These are phyloP conservation scores for Galeruca laticollis DNA, from an alignment of 2,888 invertebrate species.

Conservation along the genomic window DNA sequence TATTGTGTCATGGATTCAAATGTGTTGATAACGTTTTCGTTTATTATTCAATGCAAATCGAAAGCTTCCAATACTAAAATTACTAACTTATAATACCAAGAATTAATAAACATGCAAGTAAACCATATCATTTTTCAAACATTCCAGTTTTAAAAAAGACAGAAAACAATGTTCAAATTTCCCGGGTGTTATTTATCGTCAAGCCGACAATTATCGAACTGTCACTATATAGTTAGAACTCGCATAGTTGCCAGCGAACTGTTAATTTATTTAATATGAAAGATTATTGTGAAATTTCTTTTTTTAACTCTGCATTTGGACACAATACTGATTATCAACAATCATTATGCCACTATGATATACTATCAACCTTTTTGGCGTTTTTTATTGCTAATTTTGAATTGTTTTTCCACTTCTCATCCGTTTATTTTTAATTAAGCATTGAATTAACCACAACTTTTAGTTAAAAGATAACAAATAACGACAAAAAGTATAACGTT, in stretches of 20 bases:
- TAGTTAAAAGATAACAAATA: too few species aligned
- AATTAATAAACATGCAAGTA: too few species aligned
- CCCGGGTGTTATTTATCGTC: conserved; percentile 4
- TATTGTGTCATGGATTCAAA: neutral
- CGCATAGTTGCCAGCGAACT: conserved; percentile 9
- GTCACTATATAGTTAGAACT: conserved; percentile 31
- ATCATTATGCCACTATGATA: too few species aligned
- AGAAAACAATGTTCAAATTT: neutral
- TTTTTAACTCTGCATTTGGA: neutral
- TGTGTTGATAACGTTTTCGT: neutral
- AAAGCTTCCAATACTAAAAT: neutral
- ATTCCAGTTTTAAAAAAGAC: neutral
- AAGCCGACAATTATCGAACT: conserved; percentile 32
- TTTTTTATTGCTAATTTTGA: too few species aligned
- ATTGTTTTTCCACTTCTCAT: too few species aligned
- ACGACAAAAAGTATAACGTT: too few species aligned
- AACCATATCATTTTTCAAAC: neutral
- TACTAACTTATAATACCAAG: neutral
- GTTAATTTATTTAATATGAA: neutral
- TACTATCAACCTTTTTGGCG: too few species aligned
- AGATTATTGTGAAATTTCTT: neutral
- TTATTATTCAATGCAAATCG: neutral
- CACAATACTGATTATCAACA: neutral
- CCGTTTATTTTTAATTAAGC: too few species aligned
- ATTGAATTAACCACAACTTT: too few species aligned